Conservation (phyloP, 2,113 vertebrate species). For the Ploceus nigricollis region DNA sequence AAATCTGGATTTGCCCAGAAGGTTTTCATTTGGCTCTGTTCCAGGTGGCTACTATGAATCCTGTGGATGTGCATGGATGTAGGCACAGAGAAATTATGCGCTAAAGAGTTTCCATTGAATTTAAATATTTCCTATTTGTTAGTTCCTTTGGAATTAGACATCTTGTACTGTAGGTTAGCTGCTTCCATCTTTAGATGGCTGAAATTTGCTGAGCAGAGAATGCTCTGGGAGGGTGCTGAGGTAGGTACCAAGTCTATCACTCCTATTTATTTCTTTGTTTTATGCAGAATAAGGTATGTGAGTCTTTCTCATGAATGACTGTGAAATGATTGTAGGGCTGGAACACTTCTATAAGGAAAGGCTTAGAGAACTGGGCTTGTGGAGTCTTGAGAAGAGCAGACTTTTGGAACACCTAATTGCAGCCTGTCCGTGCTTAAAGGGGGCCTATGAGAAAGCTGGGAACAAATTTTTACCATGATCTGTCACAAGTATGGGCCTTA, state of each 20-base stretch:
- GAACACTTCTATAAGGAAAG: not conserved
- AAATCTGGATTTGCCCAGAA: not conserved
- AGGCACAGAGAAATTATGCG: not conserved
- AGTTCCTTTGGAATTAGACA: not conserved
- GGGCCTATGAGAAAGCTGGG: not conserved
- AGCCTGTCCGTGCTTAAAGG: not conserved
- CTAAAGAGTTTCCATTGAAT: not conserved
- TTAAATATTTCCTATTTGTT: not conserved
- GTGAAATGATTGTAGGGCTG: not conserved
- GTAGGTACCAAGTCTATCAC: not conserved
- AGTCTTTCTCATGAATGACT: not conserved
- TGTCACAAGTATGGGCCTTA: not conserved
- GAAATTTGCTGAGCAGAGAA: not conserved
- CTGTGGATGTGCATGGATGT: not conserved
- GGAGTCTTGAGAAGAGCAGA: not conserved
- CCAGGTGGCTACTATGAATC: not conserved
- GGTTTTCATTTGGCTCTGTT: not conserved
- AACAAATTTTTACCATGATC: not conserved
- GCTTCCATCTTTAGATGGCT: not conserved
- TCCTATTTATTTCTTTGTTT: not conserved
- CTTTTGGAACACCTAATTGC: not conserved
- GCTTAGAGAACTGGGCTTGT: not conserved
- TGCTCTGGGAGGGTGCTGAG: not conserved
- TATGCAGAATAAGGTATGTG: not conserved
- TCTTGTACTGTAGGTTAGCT: not conserved